Evolutionary conservation across 2,797 vertebrate species (phyloP).

Genomic region (Pogoniulus pusillus): DNA sequence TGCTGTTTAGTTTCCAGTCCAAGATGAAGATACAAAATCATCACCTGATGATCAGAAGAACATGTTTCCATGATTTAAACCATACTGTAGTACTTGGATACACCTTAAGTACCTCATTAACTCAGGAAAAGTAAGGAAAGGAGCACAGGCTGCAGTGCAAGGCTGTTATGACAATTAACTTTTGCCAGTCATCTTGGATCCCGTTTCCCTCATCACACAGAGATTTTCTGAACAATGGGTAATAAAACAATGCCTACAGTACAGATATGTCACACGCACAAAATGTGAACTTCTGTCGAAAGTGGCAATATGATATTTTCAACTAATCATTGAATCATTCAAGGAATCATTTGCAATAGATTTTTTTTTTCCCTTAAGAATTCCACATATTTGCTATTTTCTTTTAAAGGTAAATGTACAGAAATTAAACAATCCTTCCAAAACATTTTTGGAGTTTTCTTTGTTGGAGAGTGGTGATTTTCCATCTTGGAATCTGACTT

Average conservation of each 20-base stretch:
- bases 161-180: not conserved
- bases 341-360: not conserved
- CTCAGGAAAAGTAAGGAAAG: not conserved
- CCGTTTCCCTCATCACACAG: not conserved
- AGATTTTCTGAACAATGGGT: not conserved
- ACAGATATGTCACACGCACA: not conserved
- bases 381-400: not conserved
- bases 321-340: not conserved
- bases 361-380: not conserved
- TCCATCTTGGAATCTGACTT: not conserved
- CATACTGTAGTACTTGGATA: not conserved
- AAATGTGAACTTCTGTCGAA: not conserved
- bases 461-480: not conserved
- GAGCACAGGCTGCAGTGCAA: not conserved
- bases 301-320: not conserved
- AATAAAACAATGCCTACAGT: not conserved
- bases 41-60: not conserved
- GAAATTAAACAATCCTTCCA: not conserved
- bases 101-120: not conserved
- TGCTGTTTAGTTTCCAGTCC: constrained; percentile 10
- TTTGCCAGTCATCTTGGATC: not conserved
- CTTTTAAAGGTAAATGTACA: not conserved
- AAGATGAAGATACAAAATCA: constrained; percentile 6
- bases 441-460: not conserved
- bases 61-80: not conserved